A percentile compares a stretch with the other conserved stretches of the same genome.
These are phyloP conservation scores for Drosophila bipectinata DNA, from an alignment of 1,140 invertebrate species.

Conservation along the genomic window DNA sequence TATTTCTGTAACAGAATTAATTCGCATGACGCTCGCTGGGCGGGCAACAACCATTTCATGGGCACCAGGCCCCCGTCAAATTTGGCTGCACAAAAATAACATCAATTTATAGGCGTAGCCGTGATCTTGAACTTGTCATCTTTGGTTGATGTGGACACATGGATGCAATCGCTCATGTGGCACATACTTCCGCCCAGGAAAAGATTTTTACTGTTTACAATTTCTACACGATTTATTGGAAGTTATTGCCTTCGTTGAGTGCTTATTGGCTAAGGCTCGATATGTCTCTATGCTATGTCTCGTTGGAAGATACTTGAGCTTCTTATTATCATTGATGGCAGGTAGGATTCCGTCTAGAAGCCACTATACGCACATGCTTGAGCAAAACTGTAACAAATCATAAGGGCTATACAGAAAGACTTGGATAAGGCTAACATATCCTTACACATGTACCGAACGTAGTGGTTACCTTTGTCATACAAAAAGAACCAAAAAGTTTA, in stretches of 20 bases:
- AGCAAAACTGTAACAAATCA: constrained; percentile 72
- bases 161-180: constrained; percentile 36
- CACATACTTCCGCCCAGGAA: constrained; percentile 35
- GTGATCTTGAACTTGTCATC: constrained; percentile 79
- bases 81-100: constrained; percentile 60
- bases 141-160: constrained; percentile 9
- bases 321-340: constrained; percentile 52
- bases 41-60: constrained; percentile 21
- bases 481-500: constrained; percentile 57
- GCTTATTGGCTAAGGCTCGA: constrained; percentile 72
- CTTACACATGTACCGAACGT: constrained; percentile 46
- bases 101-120: constrained; percentile 65
- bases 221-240: constrained; percentile 61
- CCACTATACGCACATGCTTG: constrained; percentile 52
- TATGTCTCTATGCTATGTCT: constrained; percentile 74
- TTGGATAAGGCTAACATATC: constrained; percentile 46
- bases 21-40: constrained; percentile 34
- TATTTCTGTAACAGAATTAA: constrained; percentile 40
- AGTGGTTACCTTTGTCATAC: constrained; percentile 38
- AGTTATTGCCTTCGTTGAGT: constrained; percentile 73
- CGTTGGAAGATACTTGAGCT: constrained; percentile 77
- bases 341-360: constrained; percentile 40
- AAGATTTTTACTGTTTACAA: not conserved
- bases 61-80: constrained; percentile 38
- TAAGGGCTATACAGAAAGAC: constrained; percentile 14